A percentile compares a stretch with the other conserved stretches of the same genome.
Conservation (phyloP, 2,797 vertebrate genomes). For the Pachyuromys duprasi region DNA sequence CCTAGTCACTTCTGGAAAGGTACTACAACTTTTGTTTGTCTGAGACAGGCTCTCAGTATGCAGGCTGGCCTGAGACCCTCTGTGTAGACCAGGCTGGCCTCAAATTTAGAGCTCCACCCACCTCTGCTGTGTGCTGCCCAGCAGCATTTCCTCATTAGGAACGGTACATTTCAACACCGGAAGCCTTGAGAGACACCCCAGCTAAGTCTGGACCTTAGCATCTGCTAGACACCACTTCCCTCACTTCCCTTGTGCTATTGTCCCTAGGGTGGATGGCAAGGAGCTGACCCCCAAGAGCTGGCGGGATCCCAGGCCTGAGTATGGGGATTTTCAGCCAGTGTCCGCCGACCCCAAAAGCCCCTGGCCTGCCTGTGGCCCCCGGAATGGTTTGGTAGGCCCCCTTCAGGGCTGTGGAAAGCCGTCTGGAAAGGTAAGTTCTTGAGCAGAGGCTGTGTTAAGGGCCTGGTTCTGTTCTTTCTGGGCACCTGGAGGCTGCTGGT, state of each 20-base stretch:
- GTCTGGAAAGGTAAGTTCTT: constrained; percentile 87
- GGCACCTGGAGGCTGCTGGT: not conserved
- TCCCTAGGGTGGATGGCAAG: constrained; percentile 95
- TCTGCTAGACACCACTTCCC: not conserved
- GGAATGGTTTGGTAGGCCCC: constrained; percentile 91
- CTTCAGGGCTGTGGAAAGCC: constrained; percentile 88
- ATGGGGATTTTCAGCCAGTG: constrained; percentile 83
- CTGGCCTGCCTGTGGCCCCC: constrained; percentile 88
- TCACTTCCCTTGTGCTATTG: not conserved
- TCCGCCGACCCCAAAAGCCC: constrained; percentile 86
- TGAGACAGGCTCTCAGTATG: not conserved
- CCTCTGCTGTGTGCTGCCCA: not conserved
- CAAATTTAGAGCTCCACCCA: not conserved
- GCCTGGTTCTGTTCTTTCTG: not conserved
- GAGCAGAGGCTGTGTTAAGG: not conserved
- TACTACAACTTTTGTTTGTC: not conserved
- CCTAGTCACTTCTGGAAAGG: not conserved
- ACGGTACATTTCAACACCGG: not conserved
- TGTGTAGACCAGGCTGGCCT: not conserved
- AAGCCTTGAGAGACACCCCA: not conserved
- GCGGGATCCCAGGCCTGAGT: constrained; percentile 88
- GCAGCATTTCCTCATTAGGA: not conserved
- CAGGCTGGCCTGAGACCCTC: no score
- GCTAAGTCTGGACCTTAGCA: not conserved
- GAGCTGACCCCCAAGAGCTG: constrained; percentile 89